phyloP scores from a whole-genome alignment of 2,797 vertebrate species.

The Gymnopithys bicolor region DNA sequence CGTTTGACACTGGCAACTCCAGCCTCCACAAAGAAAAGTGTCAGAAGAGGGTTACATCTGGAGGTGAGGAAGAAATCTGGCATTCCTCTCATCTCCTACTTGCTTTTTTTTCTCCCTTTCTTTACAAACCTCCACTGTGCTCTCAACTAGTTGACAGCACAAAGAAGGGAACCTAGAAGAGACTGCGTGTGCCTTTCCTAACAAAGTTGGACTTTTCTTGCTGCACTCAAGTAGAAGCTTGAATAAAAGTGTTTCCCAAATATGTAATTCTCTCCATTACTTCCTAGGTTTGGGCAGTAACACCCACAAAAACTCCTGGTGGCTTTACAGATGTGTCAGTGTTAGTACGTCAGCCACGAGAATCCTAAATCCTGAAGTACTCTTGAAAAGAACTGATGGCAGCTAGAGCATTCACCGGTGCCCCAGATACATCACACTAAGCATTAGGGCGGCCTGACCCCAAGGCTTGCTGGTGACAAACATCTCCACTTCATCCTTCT shows the following conservation, averaged over 20 bases:
- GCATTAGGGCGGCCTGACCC: neutral
- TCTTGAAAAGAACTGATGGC: neutral
- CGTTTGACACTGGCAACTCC: neutral
- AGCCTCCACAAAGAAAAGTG: neutral
- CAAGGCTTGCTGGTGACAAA: fast-evolving
- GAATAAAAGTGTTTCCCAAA: neutral
- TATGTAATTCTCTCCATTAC: neutral
- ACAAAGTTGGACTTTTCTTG: neutral
- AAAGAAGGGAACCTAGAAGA: neutral
- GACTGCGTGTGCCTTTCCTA: neutral
- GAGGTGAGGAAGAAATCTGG: neutral
- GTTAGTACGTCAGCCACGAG: neutral
- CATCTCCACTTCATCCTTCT: neutral
- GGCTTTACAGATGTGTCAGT: neutral
- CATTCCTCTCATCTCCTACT: neutral
- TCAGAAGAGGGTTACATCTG: neutral
- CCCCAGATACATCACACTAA: fast-evolving
- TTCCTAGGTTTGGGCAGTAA: neutral
- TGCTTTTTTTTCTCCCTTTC: neutral
- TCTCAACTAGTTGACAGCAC: neutral
- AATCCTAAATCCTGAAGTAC: neutral
- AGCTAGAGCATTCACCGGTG: neutral
- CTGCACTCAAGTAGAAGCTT: neutral
- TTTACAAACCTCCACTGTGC: neutral
- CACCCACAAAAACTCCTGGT: neutral